phyloP scores from a whole-genome alignment of 2,113 vertebrate species.

The Cephalopterus ornatus region DNA sequence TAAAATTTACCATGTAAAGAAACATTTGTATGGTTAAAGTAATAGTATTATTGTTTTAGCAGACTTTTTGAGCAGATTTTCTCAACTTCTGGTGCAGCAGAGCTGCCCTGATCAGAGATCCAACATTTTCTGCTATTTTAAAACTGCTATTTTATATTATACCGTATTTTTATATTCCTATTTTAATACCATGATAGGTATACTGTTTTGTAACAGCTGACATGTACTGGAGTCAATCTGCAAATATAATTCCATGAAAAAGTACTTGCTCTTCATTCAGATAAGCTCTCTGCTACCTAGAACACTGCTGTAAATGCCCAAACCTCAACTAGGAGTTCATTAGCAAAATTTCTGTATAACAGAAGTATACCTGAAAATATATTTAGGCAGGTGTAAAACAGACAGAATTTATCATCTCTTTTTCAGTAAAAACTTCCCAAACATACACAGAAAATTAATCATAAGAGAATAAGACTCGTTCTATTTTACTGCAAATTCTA shows the following conservation, averaged over 20 bases:
- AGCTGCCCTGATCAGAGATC: neutral
- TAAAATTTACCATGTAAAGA: neutral
- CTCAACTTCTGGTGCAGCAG: neutral
- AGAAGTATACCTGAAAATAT: neutral
- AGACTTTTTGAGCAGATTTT: neutral
- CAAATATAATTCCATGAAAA: neutral
- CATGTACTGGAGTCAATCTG: neutral
- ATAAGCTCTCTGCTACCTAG: neutral
- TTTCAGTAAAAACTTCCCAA: neutral
- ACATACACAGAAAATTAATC: neutral
- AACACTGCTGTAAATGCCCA: neutral
- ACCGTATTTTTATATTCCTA: neutral
- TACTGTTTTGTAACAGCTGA: neutral
- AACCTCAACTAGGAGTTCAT: neutral
- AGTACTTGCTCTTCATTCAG: neutral
- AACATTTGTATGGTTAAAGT: neutral
- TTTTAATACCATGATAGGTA: neutral
- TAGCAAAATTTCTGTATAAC: neutral
- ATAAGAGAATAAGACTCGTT: neutral
- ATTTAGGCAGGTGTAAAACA: neutral
- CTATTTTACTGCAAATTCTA: neutral
- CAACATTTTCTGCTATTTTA: neutral
- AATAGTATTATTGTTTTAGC: neutral
- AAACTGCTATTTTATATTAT: neutral
- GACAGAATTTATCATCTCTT: neutral